Percentiles rank a stretch among this genome's conserved stretches.
phyloP scores from a whole-genome alignment of 2,797 vertebrate species.

The Leptatherina wallacei region DNA sequence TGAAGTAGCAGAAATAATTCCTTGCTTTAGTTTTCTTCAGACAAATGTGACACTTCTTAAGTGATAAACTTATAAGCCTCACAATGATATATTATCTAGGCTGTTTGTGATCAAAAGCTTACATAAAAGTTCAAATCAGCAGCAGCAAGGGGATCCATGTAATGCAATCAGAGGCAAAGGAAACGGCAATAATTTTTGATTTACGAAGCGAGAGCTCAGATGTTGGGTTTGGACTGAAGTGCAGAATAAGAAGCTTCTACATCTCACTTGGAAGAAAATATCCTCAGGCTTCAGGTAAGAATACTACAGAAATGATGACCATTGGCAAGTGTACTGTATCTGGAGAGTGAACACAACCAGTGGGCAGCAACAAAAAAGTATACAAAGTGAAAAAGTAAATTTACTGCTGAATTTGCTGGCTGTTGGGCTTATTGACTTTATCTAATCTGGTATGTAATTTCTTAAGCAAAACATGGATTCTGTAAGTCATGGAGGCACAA shows the following conservation, averaged over 20 bases:
- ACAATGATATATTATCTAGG: not conserved
- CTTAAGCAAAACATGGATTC: not conserved
- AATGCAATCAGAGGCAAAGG: constrained; percentile 10
- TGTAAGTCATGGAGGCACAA: not conserved
- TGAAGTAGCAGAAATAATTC: not conserved
- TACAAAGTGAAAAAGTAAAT: no score
- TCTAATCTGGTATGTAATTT: not conserved
- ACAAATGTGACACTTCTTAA: not conserved
- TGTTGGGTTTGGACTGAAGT: constrained; percentile 18
- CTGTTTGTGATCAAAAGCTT: not conserved
- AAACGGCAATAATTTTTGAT: constrained; percentile 32
- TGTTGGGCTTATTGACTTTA: not conserved
- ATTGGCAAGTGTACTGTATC: not conserved
- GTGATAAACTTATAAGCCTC: not conserved
- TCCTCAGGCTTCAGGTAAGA: constrained; percentile 23
- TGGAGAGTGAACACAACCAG: not conserved
- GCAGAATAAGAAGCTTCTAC: constrained; percentile 2
- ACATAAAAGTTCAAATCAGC: not conserved
- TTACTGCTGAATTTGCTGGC: not conserved
- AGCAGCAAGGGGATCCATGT: constrained; percentile 6
- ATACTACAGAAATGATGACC: not conserved
- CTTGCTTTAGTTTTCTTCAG: not conserved
- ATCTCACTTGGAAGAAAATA: constrained; percentile 1
- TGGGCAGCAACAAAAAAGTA: not conserved
- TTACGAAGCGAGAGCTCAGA: constrained; percentile 23